Conservation (phyloP, 2,888 invertebrate genomes). For the Agonopterix subpropinquella region DNA sequence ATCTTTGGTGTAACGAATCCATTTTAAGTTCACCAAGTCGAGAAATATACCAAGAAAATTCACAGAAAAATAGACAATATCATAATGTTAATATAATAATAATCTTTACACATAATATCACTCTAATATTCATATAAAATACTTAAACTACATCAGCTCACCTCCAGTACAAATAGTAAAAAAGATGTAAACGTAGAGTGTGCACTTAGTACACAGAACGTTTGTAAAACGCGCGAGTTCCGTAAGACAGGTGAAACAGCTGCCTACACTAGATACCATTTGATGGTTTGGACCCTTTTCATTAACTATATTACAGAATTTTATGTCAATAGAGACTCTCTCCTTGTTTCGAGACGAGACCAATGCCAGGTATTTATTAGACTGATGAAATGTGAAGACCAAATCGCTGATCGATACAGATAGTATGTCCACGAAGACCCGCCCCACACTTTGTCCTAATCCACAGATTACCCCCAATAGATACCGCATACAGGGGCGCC, state of each 20-base stretch:
- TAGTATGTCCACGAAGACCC: no score
- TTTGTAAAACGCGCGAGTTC: constrained; percentile 29
- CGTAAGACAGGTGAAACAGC: constrained; percentile 24
- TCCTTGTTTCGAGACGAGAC: no score
- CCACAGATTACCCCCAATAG: no score
- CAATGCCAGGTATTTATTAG: no score
- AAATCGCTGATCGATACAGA: no score
- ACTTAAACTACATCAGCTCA: constrained; percentile 19
- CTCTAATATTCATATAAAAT: constrained; percentile 42
- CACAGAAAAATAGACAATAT: constrained; percentile 17
- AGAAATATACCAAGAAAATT: constrained; percentile 12
- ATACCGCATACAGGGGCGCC: no score
- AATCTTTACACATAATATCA: constrained; percentile 61
- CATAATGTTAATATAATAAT: constrained; percentile 29
- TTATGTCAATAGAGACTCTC: no score
- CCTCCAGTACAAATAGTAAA: not conserved
- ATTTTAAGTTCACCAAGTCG: constrained; percentile 4
- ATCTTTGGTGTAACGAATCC: constrained; percentile 32
- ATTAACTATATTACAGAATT: no score
- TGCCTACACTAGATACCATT: no score
- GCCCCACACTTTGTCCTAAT: no score
- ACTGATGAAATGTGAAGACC: no score
- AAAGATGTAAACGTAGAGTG: constrained; percentile 17
- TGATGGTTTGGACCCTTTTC: no score
- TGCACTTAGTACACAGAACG: constrained; percentile 22